Evolutionary conservation across 2,113 vertebrate genomes (phyloP).

Genomic region (Grammomys surdaster): DNA sequence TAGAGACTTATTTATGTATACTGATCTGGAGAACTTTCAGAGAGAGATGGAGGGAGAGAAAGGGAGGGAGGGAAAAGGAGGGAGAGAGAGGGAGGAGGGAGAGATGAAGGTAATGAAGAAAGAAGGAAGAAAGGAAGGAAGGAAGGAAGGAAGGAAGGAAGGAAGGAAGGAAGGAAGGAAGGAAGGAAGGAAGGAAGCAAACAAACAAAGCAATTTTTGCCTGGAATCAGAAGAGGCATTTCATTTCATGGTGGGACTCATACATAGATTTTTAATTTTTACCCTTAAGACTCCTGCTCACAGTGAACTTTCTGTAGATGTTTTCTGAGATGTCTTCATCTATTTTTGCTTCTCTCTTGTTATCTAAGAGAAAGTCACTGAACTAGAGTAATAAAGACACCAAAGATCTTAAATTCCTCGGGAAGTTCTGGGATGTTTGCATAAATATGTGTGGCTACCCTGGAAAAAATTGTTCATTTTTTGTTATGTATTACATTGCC

Average conservation of each 20-base stretch:
- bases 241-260: background rate
- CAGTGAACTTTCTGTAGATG: background rate
- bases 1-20: background rate
- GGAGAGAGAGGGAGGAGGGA: too few relatives aligned
- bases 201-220: background rate
- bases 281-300: background rate
- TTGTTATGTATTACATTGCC: background rate
- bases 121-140: too few relatives aligned
- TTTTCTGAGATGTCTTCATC: background rate
- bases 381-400: background rate
- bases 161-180: too few relatives aligned
- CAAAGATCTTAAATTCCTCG: background rate
- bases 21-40: slow-evolving; percentile 2
- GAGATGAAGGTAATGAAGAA: too few relatives aligned
- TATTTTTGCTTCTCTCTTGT: background rate
- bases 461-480: background rate
- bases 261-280: background rate
- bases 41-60: too few relatives aligned
- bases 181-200: background rate
- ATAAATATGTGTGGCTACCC: background rate
- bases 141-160: too few relatives aligned
- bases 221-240: background rate
- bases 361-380: background rate
- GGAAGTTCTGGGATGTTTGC: background rate
- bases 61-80: too few relatives aligned